These are phyloP conservation scores for Saxidomus purpurata DNA, from an alignment of 1,140 invertebrate genomes.

Conservation along the genomic window DNA sequence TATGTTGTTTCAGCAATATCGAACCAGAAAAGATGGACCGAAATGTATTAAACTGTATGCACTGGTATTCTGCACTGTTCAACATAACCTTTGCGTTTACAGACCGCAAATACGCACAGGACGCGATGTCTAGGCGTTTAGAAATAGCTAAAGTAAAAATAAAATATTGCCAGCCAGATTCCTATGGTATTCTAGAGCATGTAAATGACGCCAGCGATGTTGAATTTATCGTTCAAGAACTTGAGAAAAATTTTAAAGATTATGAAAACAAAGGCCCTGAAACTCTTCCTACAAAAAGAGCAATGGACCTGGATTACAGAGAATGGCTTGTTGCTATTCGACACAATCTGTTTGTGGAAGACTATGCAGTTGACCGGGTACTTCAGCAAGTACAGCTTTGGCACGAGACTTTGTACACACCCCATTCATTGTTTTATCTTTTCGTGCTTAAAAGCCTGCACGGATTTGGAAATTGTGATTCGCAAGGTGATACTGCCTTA, in stretches of 20 bases:
- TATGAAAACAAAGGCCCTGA: not conserved
- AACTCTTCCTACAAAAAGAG: constrained; percentile 45
- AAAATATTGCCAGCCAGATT: not conserved
- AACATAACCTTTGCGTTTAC: not conserved
- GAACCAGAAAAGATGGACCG: constrained; percentile 2
- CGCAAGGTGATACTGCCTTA: constrained; percentile 38
- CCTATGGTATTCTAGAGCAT: constrained; percentile 48
- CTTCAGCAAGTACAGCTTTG: constrained; percentile 53
- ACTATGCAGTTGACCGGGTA: constrained; percentile 45
- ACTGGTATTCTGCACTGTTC: not conserved
- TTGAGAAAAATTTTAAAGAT: constrained; percentile 67
- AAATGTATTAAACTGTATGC: not conserved
- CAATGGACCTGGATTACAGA: constrained; percentile 54
- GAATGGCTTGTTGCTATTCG: constrained; percentile 64
- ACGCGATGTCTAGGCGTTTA: not conserved
- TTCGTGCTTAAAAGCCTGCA: constrained; percentile 58
- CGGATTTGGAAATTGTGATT: constrained; percentile 42
- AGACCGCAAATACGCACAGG: not conserved
- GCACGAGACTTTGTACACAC: constrained; percentile 32
- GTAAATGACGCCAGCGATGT: constrained; percentile 52
- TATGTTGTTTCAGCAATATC: not conserved
- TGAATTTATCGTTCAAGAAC: constrained; percentile 44
- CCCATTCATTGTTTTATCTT: constrained; percentile 48
- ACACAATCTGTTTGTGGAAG: constrained; percentile 25
- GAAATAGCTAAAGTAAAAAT: constrained; percentile 5